phyloP scores from a whole-genome alignment of 2,113 vertebrate species.

The Atlantisia rogersi region DNA sequence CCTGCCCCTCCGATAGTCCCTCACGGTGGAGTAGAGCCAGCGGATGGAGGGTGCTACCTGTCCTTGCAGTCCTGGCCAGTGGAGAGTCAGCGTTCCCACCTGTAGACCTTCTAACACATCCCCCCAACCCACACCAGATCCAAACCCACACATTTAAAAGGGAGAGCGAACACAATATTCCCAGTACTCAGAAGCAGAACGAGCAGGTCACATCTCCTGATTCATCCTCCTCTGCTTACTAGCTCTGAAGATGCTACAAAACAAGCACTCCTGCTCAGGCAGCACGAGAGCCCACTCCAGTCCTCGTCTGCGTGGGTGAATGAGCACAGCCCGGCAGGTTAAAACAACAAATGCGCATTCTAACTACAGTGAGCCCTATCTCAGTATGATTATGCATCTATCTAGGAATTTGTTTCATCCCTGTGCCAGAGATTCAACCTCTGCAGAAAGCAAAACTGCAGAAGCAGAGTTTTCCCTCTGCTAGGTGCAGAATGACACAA shows the following conservation, averaged over 20 bases:
- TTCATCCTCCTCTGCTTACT: background rate
- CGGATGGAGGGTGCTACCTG: background rate
- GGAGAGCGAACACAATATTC: background rate
- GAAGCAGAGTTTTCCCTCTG: background rate
- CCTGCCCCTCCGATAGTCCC: fast-evolving
- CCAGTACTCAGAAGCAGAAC: background rate
- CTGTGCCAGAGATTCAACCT: background rate
- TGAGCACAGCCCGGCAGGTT: background rate
- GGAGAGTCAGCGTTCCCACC: background rate
- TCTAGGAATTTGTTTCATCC: slow-evolving; percentile 54
- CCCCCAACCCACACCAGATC: fast-evolving
- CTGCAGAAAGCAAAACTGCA: background rate
- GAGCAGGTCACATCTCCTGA: background rate
- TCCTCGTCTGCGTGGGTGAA: background rate
- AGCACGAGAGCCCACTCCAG: background rate
- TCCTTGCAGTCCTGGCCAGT: background rate
- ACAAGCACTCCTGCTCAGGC: background rate
- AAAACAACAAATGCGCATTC: background rate
- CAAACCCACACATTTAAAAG: background rate
- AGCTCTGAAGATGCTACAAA: background rate
- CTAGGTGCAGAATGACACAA: background rate
- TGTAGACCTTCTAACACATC: background rate
- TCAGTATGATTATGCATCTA: background rate
- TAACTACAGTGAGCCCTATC: background rate
- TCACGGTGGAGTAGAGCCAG: background rate